Percentiles rank a stretch among this genome's conserved stretches.
Evolutionary conservation across 2,888 invertebrate genomes (phyloP).

Genomic region (Morinoia aosen): DNA sequence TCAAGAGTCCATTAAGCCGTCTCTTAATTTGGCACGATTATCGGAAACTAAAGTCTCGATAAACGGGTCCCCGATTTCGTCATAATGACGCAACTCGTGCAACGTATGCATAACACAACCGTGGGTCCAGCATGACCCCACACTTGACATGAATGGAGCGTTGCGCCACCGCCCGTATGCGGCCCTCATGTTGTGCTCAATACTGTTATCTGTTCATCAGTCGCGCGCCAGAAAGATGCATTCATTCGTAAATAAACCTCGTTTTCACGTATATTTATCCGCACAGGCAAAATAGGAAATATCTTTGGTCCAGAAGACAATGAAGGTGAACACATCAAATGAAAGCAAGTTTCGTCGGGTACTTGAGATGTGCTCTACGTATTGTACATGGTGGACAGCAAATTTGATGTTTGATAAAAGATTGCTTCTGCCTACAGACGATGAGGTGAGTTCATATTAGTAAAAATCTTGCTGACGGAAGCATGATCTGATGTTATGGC

Average conservation of each 20-base stretch:
- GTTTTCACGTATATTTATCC: not conserved
- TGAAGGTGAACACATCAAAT: not conserved
- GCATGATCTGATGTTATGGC: not conserved
- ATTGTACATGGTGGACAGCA: not conserved
- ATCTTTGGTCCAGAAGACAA: not conserved
- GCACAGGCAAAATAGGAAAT: not conserved
- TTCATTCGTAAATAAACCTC: not conserved
- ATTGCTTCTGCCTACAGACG: not conserved
- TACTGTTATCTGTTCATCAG: not conserved
- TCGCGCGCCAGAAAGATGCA: not conserved
- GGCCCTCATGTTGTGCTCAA: not conserved
- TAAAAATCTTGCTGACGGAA: not conserved
- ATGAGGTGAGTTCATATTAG: not conserved
- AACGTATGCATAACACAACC: not conserved
- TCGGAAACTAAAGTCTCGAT: not conserved
- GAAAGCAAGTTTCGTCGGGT: not conserved
- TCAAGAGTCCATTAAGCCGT: not conserved
- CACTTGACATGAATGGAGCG: not conserved
- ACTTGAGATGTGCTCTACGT: not conserved
- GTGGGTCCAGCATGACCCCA: not conserved
- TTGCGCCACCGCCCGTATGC: not conserved
- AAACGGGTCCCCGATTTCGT: not conserved
- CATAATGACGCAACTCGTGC: not conserved
- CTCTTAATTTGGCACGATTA: not conserved
- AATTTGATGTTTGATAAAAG: not conserved